phyloP scores from a whole-genome alignment of 1,140 invertebrate species.

The Teleogryllus occipitalis region DNA sequence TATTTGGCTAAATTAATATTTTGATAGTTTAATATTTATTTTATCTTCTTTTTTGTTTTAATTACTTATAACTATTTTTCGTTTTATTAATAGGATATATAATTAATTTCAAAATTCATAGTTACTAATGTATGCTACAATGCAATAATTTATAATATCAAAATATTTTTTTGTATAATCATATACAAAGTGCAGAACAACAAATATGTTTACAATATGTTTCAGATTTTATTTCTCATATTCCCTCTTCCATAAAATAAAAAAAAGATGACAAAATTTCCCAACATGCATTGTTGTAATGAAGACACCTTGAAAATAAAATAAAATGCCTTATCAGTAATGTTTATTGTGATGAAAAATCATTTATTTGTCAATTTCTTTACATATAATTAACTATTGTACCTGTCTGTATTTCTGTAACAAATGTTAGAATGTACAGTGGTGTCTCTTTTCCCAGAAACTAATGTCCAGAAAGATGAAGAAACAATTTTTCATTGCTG shows the following conservation, averaged over 20 bases:
- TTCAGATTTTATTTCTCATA: not conserved
- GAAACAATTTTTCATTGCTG: too few species aligned
- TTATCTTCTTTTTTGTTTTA: too few species aligned
- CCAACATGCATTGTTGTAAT: not conserved
- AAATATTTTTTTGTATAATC: not conserved
- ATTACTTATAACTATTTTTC: not conserved
- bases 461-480: too few species aligned
- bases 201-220: not conserved
- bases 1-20: too few species aligned
- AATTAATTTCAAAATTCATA: not conserved
- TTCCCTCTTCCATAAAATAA: not conserved
- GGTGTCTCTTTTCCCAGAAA: too few species aligned
- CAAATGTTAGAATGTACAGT: too few species aligned
- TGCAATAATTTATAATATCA: not conserved
- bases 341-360: too few species aligned
- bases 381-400: too few species aligned
- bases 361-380: too few species aligned
- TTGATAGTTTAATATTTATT: too few species aligned
- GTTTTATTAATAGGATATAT: not conserved
- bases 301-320: not conserved
- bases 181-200: not conserved
- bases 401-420: too few species aligned
- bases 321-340: not conserved
- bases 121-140: not conserved
- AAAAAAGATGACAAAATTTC: not conserved